phyloP scores from a whole-genome alignment of 2,888 invertebrate genomes.

The Marronus borbonicus region DNA sequence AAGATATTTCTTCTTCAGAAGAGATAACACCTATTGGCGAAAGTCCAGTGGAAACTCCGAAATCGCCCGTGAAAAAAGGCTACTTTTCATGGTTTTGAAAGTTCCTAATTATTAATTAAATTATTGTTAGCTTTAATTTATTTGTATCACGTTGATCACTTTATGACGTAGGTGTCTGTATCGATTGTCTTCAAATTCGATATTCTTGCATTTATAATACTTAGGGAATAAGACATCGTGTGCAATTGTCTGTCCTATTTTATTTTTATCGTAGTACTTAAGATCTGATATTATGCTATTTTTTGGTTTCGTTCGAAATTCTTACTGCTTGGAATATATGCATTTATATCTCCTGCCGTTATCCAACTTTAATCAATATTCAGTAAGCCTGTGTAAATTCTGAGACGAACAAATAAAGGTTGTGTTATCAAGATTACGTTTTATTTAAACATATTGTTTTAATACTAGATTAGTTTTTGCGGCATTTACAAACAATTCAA shows the following conservation, averaged over 20 bases:
- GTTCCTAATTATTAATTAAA: conserved; percentile 27
- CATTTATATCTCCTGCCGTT: too few species aligned
- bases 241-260: not conserved
- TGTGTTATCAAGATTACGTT: conserved; percentile 6
- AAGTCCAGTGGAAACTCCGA: conserved; percentile 57
- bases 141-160: conserved; percentile 11
- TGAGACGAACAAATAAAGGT: conserved; percentile 4
- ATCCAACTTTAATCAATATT: not conserved
- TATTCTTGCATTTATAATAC: too few species aligned
- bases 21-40: conserved; percentile 55
- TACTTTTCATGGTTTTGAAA: conserved; percentile 66
- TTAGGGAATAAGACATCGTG: too few species aligned
- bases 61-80: conserved; percentile 63
- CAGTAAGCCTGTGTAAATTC: not conserved
- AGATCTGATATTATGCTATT: conserved; percentile 1
- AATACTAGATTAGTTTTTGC: not conserved
- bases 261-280: not conserved
- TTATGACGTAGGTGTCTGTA: not conserved
- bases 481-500: not conserved
- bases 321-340: too few species aligned
- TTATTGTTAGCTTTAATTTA: conserved; percentile 31
- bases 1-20: conserved; percentile 43
- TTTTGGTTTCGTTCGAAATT: not conserved
- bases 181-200: not conserved
- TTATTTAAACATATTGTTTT: not conserved